phyloP scores from a whole-genome alignment of 2,797 vertebrate genomes.

The Eulemur albifrons region DNA sequence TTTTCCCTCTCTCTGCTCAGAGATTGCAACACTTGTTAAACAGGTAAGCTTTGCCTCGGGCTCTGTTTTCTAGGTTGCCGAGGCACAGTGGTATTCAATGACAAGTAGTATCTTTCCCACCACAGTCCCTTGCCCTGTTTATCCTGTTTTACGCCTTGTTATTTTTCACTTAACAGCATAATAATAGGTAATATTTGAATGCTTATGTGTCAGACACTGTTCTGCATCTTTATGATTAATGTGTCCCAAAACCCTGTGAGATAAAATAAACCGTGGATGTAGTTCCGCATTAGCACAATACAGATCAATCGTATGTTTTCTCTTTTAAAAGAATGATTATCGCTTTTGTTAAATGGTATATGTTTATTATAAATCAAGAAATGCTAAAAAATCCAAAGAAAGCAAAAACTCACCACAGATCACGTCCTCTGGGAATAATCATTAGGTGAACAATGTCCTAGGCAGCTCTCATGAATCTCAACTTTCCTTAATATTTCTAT shows the following conservation, averaged over 20 bases:
- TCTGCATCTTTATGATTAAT: not conserved
- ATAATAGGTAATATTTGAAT: not conserved
- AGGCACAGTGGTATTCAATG: not conserved
- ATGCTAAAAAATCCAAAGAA: not conserved
- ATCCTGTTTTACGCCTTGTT: not conserved
- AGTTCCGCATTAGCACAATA: not conserved
- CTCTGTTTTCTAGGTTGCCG: not conserved
- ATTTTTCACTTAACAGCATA: not conserved
- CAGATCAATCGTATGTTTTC: not conserved
- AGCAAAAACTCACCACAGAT: not conserved
- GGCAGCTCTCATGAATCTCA: not conserved
- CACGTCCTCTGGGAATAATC: not conserved
- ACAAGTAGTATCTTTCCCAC: conserved; percentile 14
- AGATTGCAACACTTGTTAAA: not conserved
- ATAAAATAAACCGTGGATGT: not conserved
- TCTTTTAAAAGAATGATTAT: conserved; percentile 1
- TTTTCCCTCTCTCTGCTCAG: not conserved
- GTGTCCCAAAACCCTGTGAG: not conserved
- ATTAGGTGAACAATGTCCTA: not conserved
- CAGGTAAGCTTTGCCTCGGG: not conserved
- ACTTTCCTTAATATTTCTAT: not conserved
- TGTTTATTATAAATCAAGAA: conserved; percentile 2
- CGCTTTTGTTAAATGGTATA: not conserved
- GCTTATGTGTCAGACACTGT: not conserved
- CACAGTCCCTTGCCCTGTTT: not conserved